Percentiles rank a stretch among this genome's conserved stretches.
Conservation (phyloP, 1,140 invertebrate genomes). For the Eumeta japonica region DNA sequence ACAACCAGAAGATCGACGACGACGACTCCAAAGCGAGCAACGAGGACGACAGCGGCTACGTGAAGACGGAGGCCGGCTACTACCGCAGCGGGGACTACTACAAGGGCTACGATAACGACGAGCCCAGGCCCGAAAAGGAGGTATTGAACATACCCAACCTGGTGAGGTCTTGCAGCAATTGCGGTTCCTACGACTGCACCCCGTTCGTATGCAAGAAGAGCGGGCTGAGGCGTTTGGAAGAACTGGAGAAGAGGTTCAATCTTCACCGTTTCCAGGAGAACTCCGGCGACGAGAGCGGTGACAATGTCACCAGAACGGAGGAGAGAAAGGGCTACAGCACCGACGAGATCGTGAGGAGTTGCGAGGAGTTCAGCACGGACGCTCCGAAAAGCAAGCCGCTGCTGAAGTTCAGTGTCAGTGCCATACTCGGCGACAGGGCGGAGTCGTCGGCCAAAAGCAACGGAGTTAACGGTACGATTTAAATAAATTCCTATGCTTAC, state of each 20-base stretch:
- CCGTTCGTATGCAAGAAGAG: slow-evolving; percentile 43
- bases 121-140: slow-evolving; percentile 29
- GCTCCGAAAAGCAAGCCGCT: slow-evolving; percentile 65
- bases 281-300: slow-evolving; percentile 35
- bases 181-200: slow-evolving; percentile 32
- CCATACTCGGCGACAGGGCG: slow-evolving; percentile 70
- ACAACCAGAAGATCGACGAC: slow-evolving; percentile 39
- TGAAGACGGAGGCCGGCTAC: slow-evolving; percentile 27
- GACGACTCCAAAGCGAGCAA: slow-evolving; percentile 44
- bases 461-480: slow-evolving; percentile 25
- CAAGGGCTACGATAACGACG: slow-evolving; percentile 19
- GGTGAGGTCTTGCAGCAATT: slow-evolving; percentile 26
- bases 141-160: slow-evolving; percentile 40
- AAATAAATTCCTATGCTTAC: slow-evolving; percentile 1
- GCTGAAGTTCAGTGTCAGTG: slow-evolving; percentile 90
- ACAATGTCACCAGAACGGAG: slow-evolving; percentile 1
- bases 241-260: slow-evolving; percentile 42
- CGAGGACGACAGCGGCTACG: slow-evolving; percentile 25
- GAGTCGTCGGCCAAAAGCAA: slow-evolving; percentile 21
- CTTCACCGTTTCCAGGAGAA: slow-evolving; percentile 37
- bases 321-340: slow-evolving; percentile 24
- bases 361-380: slow-evolving; percentile 34
- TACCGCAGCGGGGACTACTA: slow-evolving; percentile 38
- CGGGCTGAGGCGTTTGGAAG: slow-evolving; percentile 35
- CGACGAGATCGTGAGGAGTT: slow-evolving; percentile 41